Evolutionary conservation across 2,888 invertebrate species (phyloP), one percentile per base, ranked within the genome.

Genomic region (Aphidoletes aphidimyza): DNA sequence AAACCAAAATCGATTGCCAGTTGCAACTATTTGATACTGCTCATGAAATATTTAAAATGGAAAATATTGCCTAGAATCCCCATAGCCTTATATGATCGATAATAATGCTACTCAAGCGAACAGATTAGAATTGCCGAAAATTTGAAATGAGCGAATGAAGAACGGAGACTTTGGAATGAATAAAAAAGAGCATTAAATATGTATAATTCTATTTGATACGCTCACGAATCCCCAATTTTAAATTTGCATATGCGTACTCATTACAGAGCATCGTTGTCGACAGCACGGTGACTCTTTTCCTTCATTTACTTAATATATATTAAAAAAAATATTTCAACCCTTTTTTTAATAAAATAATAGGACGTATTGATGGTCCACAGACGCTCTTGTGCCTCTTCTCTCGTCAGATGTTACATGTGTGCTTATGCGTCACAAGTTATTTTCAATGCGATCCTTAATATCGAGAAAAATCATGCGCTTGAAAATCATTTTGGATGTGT

Each of bases 241-340:
- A 14, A 69, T 69, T 69, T 69, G 69, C 69, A 69, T 69, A 30
- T 14, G 30, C 2, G 0, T 14, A 0, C 2, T 69, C 8, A 69
- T 54, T 54, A 54, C 26, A 54, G 1, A 22, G 6, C 47, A 14
- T 47, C 22, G 3, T 54, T 54, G n/a, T 5, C 8, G 54, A 26
- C 26, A n/a, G n/a, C n/a, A 30, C 30, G 69, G 69, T 34, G 69
- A 34, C 54, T 54, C 54, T 54, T 22, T 69, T 69, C 69, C 69
- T 69, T 69, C 69, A 69, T 69, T 69, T 69, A 34, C 69, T 69
- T 30, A 69, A 69, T 69, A 69, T 69, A 69, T 69, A 69, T 69
- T 69, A 69, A 47, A 5, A 39, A 54, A 54, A 54, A 69, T 14
- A 19, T 2, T 54, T 69, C 69, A 69, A 69, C 69, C 69, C 69